Percentiles rank a stretch among this genome's conserved stretches.
phyloP scores from a whole-genome alignment of 2,113 vertebrate species.

The Apaloderma vittatum region DNA sequence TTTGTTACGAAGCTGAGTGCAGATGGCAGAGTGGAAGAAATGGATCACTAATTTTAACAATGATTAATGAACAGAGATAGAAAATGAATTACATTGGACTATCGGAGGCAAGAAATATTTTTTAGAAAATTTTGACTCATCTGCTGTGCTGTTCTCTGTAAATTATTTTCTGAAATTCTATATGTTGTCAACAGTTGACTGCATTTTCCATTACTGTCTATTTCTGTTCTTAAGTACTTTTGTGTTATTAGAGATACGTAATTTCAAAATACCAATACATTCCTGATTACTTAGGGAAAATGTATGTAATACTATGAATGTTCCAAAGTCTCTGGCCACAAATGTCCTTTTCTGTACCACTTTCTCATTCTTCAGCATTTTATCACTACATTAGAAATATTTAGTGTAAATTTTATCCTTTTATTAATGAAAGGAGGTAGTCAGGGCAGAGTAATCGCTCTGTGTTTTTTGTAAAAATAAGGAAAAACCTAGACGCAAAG shows the following conservation, averaged over 20 bases:
- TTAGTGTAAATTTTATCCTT: conserved; percentile 28
- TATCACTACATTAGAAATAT: conserved; percentile 68
- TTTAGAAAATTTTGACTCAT: conserved; percentile 99
- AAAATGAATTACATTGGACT: conserved; percentile 99
- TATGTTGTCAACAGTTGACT: conserved; percentile 99
- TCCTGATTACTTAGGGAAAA: conserved; percentile 84
- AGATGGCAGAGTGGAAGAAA: conserved; percentile 99
- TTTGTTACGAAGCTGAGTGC: conserved; percentile 99
- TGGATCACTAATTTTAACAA: conserved; percentile 99
- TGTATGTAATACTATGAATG: conserved; percentile 74
- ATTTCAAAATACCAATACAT: conserved; percentile 89
- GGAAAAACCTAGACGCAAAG: background rate
- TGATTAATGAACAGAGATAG: conserved; percentile 99
- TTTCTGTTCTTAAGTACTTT: conserved; percentile 93
- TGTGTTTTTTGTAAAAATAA: background rate
- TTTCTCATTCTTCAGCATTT: conserved; percentile 74
- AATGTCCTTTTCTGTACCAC: conserved; percentile 72
- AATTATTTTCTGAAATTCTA: conserved; percentile 93
- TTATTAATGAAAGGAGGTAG: conserved; percentile 27
- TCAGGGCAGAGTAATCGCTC: background rate
- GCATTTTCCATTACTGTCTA: conserved; percentile 97
- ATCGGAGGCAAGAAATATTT: conserved; percentile 99
- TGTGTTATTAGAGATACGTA: conserved; percentile 89
- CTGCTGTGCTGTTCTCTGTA: conserved; percentile 94
- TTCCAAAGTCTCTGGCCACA: conserved; percentile 69